A percentile compares a stretch with the other conserved stretches of the same genome.
phyloP scores from a whole-genome alignment of 2,113 vertebrate species.

The Cavia aperea region DNA sequence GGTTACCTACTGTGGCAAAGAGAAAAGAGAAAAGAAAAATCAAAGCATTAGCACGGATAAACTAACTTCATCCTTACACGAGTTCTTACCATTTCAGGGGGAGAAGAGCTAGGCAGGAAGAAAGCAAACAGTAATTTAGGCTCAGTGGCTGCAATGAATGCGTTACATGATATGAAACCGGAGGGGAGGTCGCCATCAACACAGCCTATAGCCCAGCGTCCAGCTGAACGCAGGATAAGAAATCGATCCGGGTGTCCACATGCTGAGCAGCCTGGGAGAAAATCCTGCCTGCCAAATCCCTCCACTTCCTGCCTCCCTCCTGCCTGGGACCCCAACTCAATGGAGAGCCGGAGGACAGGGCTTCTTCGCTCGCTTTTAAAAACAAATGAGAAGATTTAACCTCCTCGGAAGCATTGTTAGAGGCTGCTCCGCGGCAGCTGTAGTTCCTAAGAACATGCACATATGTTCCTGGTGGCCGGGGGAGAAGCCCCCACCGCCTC shows the following conservation, averaged over 20 bases:
- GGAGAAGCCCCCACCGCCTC: not conserved
- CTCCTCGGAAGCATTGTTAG: constrained; percentile 47
- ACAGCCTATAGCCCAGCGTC: constrained; percentile 76
- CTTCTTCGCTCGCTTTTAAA: constrained; percentile 50
- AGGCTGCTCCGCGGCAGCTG: constrained; percentile 23
- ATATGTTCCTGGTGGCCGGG: not conserved
- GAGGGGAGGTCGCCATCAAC: constrained; percentile 79
- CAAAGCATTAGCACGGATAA: constrained; percentile 83
- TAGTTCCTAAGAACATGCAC: not conserved
- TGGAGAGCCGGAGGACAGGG: constrained; percentile 30
- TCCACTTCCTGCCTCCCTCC: constrained; percentile 61
- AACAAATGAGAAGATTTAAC: constrained; percentile 62
- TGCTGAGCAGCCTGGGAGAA: constrained; percentile 78
- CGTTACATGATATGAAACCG: constrained; percentile 76
- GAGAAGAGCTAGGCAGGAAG: constrained; percentile 65
- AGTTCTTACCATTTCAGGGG: constrained; percentile 74
- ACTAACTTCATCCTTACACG: constrained; percentile 78
- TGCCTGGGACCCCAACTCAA: constrained; percentile 65
- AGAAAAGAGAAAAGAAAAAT: constrained; percentile 77
- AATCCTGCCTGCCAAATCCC: constrained; percentile 75
- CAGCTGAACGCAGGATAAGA: constrained; percentile 82
- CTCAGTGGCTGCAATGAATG: constrained; percentile 80
- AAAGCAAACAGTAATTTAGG: constrained; percentile 77
- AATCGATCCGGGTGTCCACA: constrained; percentile 79
- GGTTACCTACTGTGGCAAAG: constrained; percentile 91